Conservation (phyloP, 2,888 invertebrate species). For the Drosophila dives region DNA sequence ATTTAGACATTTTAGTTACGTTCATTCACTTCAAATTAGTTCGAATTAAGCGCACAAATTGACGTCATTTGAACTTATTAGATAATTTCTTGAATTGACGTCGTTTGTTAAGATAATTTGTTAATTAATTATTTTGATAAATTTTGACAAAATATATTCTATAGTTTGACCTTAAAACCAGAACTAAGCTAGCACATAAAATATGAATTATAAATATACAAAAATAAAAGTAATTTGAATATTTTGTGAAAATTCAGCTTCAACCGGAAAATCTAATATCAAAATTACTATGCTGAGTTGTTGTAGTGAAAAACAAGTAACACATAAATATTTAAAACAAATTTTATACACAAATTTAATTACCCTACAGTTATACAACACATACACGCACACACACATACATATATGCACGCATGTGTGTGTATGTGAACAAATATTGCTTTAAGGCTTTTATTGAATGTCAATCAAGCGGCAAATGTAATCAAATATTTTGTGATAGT, state of each 20-base stretch:
- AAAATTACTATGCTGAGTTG: background rate
- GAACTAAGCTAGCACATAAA: background rate
- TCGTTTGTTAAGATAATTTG: background rate
- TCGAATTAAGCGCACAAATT: background rate
- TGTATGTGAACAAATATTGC: slow-evolving; percentile 1
- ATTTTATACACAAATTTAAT: background rate
- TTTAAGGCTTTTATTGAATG: slow-evolving; percentile 14
- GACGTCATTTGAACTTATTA: background rate
- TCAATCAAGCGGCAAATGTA: slow-evolving; percentile 14
- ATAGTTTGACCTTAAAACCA: background rate
- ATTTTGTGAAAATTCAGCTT: background rate
- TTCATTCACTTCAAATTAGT: background rate
- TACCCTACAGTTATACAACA: background rate
- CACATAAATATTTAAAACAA: background rate
- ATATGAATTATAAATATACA: background rate
- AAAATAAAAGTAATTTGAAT: background rate
- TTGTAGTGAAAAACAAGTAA: background rate
- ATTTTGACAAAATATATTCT: background rate
- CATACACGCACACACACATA: background rate
- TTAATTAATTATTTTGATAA: background rate
- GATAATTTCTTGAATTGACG: background rate
- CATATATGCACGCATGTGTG: background rate
- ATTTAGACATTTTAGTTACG: background rate
- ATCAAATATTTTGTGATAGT: slow-evolving; percentile 14
- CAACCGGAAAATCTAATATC: background rate